Evolutionary conservation across 1,140 invertebrate genomes (phyloP).

Genomic region (Protaetia brevitarsis): DNA sequence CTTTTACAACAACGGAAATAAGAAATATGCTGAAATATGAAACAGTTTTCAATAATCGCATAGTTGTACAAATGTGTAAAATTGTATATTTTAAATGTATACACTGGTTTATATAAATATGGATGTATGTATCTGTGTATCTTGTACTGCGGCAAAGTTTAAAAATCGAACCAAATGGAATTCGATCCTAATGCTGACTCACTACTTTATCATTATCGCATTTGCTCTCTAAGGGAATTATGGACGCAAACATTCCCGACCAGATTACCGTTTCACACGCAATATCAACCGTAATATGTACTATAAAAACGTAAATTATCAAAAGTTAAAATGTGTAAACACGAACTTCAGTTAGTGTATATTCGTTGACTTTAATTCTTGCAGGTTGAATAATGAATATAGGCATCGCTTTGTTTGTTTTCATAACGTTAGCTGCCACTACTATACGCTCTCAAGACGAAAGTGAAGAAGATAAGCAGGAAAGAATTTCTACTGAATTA

Average conservation of each 20-base stretch:
- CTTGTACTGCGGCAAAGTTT: background rate
- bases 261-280: background rate
- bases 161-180: conserved; percentile 2
- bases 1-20: no score
- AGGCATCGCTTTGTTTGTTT: background rate
- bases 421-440: background rate
- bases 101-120: background rate
- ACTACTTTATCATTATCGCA: background rate
- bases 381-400: background rate
- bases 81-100: no score
- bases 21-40: no score
- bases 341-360: no score
- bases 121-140: background rate
- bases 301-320: no score
- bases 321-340: no score
- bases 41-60: no score
- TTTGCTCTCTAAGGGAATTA: background rate
- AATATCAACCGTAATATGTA: no score
- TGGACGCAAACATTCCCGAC: background rate
- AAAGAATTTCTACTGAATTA: background rate
- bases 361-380: background rate
- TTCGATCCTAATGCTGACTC: background rate
- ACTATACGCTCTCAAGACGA: background rate
- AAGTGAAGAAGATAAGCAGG: conserved; percentile 19
- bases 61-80: no score